Evolutionary conservation across 2,888 invertebrate species (phyloP).

Genomic region (Steromphala cineraria): DNA sequence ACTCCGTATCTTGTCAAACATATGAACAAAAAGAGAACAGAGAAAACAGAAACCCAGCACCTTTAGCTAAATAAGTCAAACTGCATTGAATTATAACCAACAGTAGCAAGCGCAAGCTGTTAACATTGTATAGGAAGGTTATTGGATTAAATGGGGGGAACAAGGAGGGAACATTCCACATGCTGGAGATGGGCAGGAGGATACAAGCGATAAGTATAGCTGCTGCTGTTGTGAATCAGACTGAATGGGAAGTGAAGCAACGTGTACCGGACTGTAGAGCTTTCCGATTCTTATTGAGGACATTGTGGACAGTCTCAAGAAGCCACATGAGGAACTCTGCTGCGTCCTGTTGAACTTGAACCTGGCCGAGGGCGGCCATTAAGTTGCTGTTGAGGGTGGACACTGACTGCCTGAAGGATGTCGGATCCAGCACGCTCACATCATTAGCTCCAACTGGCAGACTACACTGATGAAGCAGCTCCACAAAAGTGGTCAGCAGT

Average conservation of each 20-base stretch:
- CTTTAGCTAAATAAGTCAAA: background rate
- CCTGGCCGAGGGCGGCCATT: conserved; percentile 51
- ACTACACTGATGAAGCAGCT: conserved; percentile 55
- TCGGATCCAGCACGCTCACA: conserved; percentile 46
- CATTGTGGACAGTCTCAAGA: conserved; percentile 59
- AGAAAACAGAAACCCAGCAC: too few species aligned
- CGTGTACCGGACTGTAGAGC: conserved; percentile 40
- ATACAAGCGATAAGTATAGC: background rate
- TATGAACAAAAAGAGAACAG: too few species aligned
- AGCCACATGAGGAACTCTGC: conserved; percentile 73
- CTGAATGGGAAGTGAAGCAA: conserved; percentile 21
- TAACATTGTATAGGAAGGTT: background rate
- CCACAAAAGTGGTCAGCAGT: conserved; percentile 51
- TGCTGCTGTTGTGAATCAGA: conserved; percentile 31
- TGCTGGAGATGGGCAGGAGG: background rate
- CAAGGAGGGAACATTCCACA: background rate
- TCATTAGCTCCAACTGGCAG: conserved; percentile 37
- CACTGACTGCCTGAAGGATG: conserved; percentile 56
- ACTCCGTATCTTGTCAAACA: too few species aligned
- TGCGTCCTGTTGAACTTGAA: conserved; percentile 68
- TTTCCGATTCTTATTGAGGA: conserved; percentile 62
- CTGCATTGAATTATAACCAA: background rate
- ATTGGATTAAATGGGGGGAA: background rate
- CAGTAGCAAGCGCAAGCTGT: background rate
- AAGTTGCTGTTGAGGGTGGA: conserved; percentile 49